Base-by-base conservation (phyloP, 2,888 invertebrate species). In the Hedya salicella region DNA sequence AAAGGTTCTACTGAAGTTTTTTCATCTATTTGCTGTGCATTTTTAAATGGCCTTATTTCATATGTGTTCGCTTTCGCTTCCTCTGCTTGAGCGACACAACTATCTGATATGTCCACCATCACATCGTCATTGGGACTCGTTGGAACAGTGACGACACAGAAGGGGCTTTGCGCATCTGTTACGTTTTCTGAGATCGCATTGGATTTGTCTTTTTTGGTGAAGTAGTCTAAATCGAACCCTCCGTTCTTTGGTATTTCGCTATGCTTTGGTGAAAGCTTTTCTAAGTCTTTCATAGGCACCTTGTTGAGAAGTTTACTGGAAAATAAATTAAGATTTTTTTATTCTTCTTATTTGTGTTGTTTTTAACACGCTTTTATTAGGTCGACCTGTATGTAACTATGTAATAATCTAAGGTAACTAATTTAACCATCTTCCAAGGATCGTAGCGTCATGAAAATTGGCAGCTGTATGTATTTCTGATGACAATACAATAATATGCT, bases 271-370 rank as follows among this genome's bases (percentile, higher is more conserved):
- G 90, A 88, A 1, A 77, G 21, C 75, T 88, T 91, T 57, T 89
- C 83, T 70, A 95, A 78, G 13, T 93, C 92, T 80, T 95, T 95
- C 94, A 95, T 94, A 67, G 95, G 94, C 74, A 94, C 91, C 85
- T 95, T 95, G 70, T 94, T 94, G 50, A 80, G 50, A 61, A 88
- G 78, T 80, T 92, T 91, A 70, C 94, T 94, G 81, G 56, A 89
- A 89, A 48, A 56, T 36, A 1, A 9, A 36, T 9, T 36, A 36
- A 36, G 36, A 9, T 36, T 36, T 36, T n/a, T 36, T 46, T 16
- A 13, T 4, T 21, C 9, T 52, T 8, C n/a, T 39, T 25, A n/a
- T n/a, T n/a, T n/a, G n/a, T n/a, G n/a, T n/a, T n/a, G n/a, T n/a
- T n/a, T n/a, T n/a, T n/a, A n/a, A n/a, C n/a, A n/a, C n/a, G n/a